A percentile compares a stretch with the other conserved stretches of the same genome.
Evolutionary conservation across 2,888 invertebrate species (phyloP).

Genomic region (Gortyna flavago): DNA sequence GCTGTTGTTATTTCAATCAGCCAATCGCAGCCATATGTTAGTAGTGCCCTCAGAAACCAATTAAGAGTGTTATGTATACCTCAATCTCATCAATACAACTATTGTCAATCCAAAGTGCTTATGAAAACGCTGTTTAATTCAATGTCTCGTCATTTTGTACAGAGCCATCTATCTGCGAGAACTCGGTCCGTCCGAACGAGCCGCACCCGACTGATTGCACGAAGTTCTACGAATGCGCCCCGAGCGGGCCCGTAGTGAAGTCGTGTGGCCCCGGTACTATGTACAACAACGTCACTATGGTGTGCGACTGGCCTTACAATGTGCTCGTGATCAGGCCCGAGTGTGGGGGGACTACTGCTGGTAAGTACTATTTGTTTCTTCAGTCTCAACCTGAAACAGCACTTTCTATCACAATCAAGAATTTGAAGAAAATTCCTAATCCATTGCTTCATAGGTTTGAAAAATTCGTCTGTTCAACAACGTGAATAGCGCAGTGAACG

Average conservation of each 20-base stretch:
- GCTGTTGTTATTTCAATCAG: too few relatives aligned
- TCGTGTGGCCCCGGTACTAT: slow-evolving; percentile 91
- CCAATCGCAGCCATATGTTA: too few relatives aligned
- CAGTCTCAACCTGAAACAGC: too few relatives aligned
- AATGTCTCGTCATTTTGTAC: too few relatives aligned
- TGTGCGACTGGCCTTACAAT: slow-evolving; percentile 91
- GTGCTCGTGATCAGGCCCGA: slow-evolving; percentile 91
- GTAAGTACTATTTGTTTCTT: slow-evolving; percentile 20
- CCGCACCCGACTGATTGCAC: slow-evolving; percentile 92
- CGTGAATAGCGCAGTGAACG: background rate
- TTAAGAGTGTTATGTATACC: too few relatives aligned
- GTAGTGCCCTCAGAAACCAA: too few relatives aligned
- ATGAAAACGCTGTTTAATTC: too few relatives aligned
- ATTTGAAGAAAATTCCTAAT: background rate
- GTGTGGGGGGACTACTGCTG: slow-evolving; percentile 81
- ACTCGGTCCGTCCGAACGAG: slow-evolving; percentile 87
- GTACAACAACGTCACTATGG: slow-evolving; percentile 91
- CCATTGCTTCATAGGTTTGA: background rate
- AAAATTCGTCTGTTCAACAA: background rate
- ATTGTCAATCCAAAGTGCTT: too few relatives aligned
- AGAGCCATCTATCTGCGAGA: slow-evolving; percentile 84
- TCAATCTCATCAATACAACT: too few relatives aligned
- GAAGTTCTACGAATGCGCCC: slow-evolving; percentile 92
- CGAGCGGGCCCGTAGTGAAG: slow-evolving; percentile 90
- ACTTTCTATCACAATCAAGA: too few relatives aligned